Base-by-base conservation (phyloP, 2,888 invertebrate genomes). In the Mantis religiosa region DNA sequence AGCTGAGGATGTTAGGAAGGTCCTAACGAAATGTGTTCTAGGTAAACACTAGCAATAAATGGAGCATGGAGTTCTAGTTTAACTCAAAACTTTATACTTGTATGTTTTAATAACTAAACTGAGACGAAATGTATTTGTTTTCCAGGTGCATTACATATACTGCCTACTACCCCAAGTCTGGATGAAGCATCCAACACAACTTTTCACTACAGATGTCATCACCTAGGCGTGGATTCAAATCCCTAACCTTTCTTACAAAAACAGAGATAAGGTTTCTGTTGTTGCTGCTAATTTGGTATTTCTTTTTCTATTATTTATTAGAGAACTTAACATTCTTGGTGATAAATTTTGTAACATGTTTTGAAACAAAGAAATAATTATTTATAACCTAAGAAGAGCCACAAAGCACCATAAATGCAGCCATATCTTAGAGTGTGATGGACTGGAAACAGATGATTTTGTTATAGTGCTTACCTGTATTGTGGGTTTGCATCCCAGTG, bases 371-470 rank as follows among this genome's bases (percentile, higher is more conserved):
- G 34, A 87, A 87, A 87, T 4, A 82, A 87, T 87, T 30, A 84
- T 41, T 88, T 41, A 54, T 54, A 30, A 84, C 28, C 20, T 71
- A 71, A 71, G 20, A 71, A 71, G 87, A 85, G 83, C 83, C 89
- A 82, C 84, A 81, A 28, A 89, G 87, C 87, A 89, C 87, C 83
- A 87, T 83, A 87, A 87, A 89, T 88, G 85, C 87, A 83, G 84
- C 85, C 82, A 47, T 88, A 85, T 87, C 82, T 85, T 89, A 87
- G 41, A 54, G 82, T 84, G 87, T 84, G 41, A 87, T 41, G 34
- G 54, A 71, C 54, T 71, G 15, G 54, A 71, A 71, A 71, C 3
- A 71, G 25, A 85, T 34, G n/a, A 41, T 84, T 84, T 83, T 83
- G 54, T 84, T 83, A 84, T 30, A 88, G 84, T 88, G 84, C 84